Base-by-base conservation (phyloP, 2,113 vertebrate species). In the Siniperca chuatsi region DNA sequence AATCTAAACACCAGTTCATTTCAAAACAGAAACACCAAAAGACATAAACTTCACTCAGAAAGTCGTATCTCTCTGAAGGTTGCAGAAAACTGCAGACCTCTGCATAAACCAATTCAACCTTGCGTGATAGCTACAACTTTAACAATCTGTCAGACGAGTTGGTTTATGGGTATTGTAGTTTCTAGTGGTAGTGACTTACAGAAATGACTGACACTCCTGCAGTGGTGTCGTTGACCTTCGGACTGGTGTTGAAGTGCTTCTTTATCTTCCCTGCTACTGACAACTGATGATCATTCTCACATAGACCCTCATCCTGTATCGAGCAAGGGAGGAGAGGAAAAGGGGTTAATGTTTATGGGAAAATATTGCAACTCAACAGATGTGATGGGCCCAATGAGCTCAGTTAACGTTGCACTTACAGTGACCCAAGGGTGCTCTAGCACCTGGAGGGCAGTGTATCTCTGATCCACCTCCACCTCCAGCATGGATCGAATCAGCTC, bases 221-320 rank as follows among this genome's bases (percentile, higher is more conserved):
- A 8, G 96, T 95, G 8, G 97, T 98, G 96, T 97, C 97, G 87
- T 96, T 97, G 79, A 95, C 96, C 83, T 97, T 98, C 55, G 97
- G 97, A 70, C 96, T 96, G 21, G 97, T 97, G 95, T 98, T 98
- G 96, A 99, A 99, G 95, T 99, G 98, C 90, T 99, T 99, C 96
- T 98, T 98, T 87, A 99, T 98, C 96, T 99, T 99, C 67, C 98
- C 98, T 80, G 98, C 98, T 92, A 99, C 98, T 9, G 97, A 98
- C 88, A 99, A 92, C 95, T 99, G 98, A 92, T 97, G 97, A 3
- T 98, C 97, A 46, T 98, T 99, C 95, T 99, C 98, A 68, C 97
- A 96, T 79, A 98, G 94, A 81, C 97, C 97, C 77, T 99, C 98
- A 44, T 99, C 98, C 98, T 99, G 93, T 2, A 83, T 33, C 3